A percentile compares a stretch with the other conserved stretches of the same genome.
These are phyloP conservation scores for Drosophila imparisetae DNA, from an alignment of 2,888 invertebrate genomes.

Conservation along the genomic window DNA sequence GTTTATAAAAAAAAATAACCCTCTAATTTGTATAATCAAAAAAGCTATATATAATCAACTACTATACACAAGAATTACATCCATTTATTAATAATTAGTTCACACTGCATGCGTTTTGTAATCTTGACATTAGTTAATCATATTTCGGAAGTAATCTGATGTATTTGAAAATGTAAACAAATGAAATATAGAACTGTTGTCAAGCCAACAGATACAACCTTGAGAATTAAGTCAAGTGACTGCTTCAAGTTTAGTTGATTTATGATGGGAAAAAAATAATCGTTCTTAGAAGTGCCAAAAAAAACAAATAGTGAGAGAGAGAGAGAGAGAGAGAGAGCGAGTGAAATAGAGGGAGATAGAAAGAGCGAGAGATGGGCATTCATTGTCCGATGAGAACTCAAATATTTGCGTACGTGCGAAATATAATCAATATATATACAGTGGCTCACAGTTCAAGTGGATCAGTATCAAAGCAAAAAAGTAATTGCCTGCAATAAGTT, in stretches of 20 bases:
- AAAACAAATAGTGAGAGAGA: too few relatives aligned
- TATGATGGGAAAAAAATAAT: too few relatives aligned
- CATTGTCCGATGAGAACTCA: too few relatives aligned
- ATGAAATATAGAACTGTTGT: neutral
- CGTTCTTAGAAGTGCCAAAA: too few relatives aligned
- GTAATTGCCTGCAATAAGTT: too few relatives aligned
- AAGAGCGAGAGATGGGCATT: too few relatives aligned
- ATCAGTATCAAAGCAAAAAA: too few relatives aligned
- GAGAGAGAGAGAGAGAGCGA: too few relatives aligned
- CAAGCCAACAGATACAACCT: neutral
- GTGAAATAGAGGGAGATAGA: too few relatives aligned
- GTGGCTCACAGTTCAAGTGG: too few relatives aligned
- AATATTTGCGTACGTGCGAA: too few relatives aligned
- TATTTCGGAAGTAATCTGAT: neutral
- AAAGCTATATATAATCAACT: neutral
- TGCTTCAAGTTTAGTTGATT: neutral
- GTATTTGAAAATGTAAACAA: neutral
- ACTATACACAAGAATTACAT: neutral
- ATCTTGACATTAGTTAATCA: neutral
- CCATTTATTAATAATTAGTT: conserved; percentile 2
- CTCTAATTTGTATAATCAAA: neutral
- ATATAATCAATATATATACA: too few relatives aligned
- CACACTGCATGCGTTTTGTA: neutral
- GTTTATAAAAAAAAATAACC: neutral
- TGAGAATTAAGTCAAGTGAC: neutral